Evolutionary conservation across 2,888 invertebrate genomes (phyloP), one percentile per base, ranked within the genome.

Genomic region (Eupeodes latifasciatus): DNA sequence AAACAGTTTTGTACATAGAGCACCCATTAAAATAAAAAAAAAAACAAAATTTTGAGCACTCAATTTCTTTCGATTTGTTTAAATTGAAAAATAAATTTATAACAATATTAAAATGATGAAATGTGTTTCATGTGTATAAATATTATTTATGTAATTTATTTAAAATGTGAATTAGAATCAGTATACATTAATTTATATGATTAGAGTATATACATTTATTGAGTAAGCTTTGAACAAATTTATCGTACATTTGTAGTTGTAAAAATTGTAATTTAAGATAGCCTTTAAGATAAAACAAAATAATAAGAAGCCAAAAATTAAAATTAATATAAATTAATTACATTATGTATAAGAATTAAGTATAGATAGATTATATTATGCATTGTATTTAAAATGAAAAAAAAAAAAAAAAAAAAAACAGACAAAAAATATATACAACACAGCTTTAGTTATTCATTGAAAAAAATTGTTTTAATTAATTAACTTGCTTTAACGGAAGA

Each of bases 341-440:
- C 72, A 74, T 61, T 82, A 40, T 80, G 72, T 84, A 62, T 66
- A 71, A 79, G 67, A 64, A 62, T n/a, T 71, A 80, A 47, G 77
- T 74, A 78, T 85, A 88, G 80, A 85, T 75, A 85, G 81, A 88
- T 88, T 85, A 88, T 85, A 88, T 83, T 85, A 81, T 81, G 81
- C 78, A 77, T 81, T 88, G 72, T 81, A 88, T 78, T 81, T 84
- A 27, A 80, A 84, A 79, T 27, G 61, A 75, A 64, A 61, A 49
- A 74, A 66, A 64, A 27, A 67, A 75, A 64, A 61, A 49, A 74
- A 66, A 64, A 27, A 67, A 75, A 34, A 55, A 16, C 9, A 81
- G 57, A 57, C n/a, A 44, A 67, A 71, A 80, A 62, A 81, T 81
- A 85, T 78, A 85, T 76, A 88, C 75, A 84, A 80, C 75, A 88